A percentile compares a stretch with the other conserved stretches of the same genome.
Evolutionary conservation across 2,888 invertebrate species (phyloP).

Genomic region (Drosophila leonis): DNA sequence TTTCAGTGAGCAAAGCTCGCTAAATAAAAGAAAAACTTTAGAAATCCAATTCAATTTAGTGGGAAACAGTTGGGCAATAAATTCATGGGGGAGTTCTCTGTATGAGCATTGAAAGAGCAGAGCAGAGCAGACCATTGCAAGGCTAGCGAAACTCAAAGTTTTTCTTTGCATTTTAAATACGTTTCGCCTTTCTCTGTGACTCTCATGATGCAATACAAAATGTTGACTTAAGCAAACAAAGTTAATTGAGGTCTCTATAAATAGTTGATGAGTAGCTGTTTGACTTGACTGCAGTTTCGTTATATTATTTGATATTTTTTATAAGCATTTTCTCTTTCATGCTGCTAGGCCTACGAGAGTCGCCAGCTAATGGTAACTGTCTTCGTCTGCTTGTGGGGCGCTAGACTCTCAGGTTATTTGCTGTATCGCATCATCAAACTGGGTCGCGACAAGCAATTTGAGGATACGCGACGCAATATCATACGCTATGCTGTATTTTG

Average conservation of each 20-base stretch:
- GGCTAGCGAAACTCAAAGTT: neutral
- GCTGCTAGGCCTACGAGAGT: conserved; percentile 90
- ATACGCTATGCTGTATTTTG: conserved; percentile 96
- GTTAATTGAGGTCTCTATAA: neutral
- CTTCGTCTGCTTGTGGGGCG: conserved; percentile 95
- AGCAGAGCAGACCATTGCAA: neutral
- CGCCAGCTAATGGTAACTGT: conserved; percentile 96
- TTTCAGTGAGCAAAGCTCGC: conserved; percentile 3
- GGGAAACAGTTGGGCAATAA: conserved; percentile 8
- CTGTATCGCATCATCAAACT: conserved; percentile 96
- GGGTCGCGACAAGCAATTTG: conserved; percentile 95
- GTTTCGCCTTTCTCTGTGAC: neutral
- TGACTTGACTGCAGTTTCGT: neutral
- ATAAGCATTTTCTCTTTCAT: neutral
- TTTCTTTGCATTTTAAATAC: neutral
- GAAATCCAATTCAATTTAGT: conserved; percentile 18
- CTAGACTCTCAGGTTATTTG: conserved; percentile 93
- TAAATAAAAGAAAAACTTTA: conserved; percentile 6
- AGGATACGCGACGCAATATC: conserved; percentile 94
- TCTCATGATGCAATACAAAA: neutral
- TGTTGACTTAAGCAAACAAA: neutral
- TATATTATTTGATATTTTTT: neutral
- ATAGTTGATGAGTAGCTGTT: neutral
- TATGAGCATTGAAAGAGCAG: neutral
- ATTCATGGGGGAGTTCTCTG: conserved; percentile 10